Conservation (phyloP, 2,797 vertebrate species). For the Clarias laeviceps region DNA sequence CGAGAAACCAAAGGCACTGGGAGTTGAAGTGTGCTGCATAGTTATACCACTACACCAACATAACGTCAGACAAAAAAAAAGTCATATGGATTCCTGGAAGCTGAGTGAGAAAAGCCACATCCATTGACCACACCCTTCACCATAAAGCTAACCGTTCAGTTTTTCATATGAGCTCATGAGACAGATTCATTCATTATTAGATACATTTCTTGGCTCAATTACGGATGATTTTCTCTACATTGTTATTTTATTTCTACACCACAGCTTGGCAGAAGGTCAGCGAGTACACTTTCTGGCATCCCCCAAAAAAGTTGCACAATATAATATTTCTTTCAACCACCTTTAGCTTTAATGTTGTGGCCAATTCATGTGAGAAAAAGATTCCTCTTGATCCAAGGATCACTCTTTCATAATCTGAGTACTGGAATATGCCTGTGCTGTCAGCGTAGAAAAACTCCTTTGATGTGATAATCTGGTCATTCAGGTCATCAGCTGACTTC, state of each 20-base stretch:
- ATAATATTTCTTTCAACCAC: too few relatives aligned
- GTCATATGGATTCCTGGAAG: conserved; percentile 14
- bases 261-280: background rate
- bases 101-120: conserved; percentile 6
- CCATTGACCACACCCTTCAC: conserved; percentile 10
- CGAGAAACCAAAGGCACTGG: background rate
- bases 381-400: too few relatives aligned
- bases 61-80: conserved; percentile 14
- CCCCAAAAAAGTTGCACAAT: too few relatives aligned
- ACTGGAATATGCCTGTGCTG: too few relatives aligned
- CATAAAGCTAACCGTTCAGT: background rate
- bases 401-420: too few relatives aligned
- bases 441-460: too few relatives aligned
- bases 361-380: too few relatives aligned
- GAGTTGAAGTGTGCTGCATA: conserved; percentile 3
- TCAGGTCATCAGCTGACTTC: too few relatives aligned
- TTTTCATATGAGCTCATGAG: background rate
- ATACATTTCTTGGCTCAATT: background rate
- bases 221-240: background rate
- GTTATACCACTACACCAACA: conserved; percentile 1
- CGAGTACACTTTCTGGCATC: too few relatives aligned
- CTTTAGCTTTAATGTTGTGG: too few relatives aligned
- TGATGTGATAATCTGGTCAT: too few relatives aligned
- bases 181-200: background rate
- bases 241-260: background rate